Base-by-base conservation (phyloP, 2,888 invertebrate genomes). In the Himalopsyche tibetana region DNA sequence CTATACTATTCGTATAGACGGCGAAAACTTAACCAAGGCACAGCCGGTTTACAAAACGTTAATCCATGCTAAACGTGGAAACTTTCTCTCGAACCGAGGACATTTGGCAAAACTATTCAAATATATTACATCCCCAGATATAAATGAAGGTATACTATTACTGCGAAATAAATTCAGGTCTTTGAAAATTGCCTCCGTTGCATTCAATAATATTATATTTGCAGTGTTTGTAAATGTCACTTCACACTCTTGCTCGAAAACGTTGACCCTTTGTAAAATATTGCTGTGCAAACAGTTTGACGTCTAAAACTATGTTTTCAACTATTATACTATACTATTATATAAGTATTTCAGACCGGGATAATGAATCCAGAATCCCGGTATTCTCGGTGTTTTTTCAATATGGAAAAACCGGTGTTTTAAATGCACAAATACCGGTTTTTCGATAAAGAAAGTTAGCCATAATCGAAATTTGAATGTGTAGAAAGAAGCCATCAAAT, bases 81-180 rank as follows among this genome's bases (percentile, higher is more conserved):
- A 63, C 63, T 63, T 63, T 63, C 19, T 63, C 63, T 19, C 2
- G 19, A 63, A 63, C 63, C 19, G 63, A 63, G 28, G 28, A 28
- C 63, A 63, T 63, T 63, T 63, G 63, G 63, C 63, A 63, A 63
- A 63, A 63, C 63, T 63, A 63, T 63, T 63, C 63, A 63, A 63
- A 63, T 63, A 63, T 63, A 19, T 63, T 63, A 63, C 63, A 19
- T 63, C 28, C 28, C n/a, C 63, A 19, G n/a, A 63, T 63, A 28
- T 63, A 28, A 19, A 28, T 63, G 63, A 19, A 19, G n/a, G 63
- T 63, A 63, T 19, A 63, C 28, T 63, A 63, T 63, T 19, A 63
- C 19, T 63, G 28, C 9, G 63, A 63, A 63, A 63, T 63, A 63
- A 63, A 63, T 63, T 63, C 28, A 63, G 63, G 28, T 63, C 63